Base-by-base conservation (phyloP, 2,888 invertebrate species). In the Prosapia bicincta region DNA sequence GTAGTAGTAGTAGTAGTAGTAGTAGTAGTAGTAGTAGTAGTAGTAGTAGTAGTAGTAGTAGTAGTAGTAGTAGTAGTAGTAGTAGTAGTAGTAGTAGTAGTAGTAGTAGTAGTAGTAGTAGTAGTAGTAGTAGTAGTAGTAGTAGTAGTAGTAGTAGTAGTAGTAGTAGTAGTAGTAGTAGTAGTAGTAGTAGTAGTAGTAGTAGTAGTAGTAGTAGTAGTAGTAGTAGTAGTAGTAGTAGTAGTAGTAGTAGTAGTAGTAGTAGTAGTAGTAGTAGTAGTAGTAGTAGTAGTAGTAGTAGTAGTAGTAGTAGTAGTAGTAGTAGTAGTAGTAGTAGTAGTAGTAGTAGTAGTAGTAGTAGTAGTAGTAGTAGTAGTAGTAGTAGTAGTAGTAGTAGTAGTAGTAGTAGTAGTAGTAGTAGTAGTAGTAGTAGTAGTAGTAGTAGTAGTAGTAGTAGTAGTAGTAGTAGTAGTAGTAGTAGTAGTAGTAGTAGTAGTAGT, bases 1-100 rank as follows among this genome's bases (percentile, higher is more conserved):
- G 23, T 71, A 71, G 65, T 71, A 65, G 71, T 71, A 71, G 38
- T 71, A 65, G 71, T 71, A 71, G 71, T 15, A 65, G 71, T 71
- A 65, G 71, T 67, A 71, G 71, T 66, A 71, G 71, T 15, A 71
- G 54, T 66, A 71, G 71, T 66, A 71, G 54, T 73, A 72, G 26
- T n/a, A 69, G 74, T 43, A 67, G 32, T 30, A n/a, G 24, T 20
- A 70, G 32, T 69, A 78, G 26, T 68, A 71, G 26, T 32, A 68
- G 23, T 71, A 71, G 65, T 71, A 65, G 71, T 71, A 71, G 38
- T 71, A 65, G 71, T 71, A 71, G 71, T 15, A 65, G 71, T 71
- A 65, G 71, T 67, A 71, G 71, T 66, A 71, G 71, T 15, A 71
- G 54, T 66, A 71, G 71, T 66, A 71, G 54, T 73, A 72, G 26